phyloP scores from a whole-genome alignment of 2,888 invertebrate genomes.

The Thymelicus sylvestris region DNA sequence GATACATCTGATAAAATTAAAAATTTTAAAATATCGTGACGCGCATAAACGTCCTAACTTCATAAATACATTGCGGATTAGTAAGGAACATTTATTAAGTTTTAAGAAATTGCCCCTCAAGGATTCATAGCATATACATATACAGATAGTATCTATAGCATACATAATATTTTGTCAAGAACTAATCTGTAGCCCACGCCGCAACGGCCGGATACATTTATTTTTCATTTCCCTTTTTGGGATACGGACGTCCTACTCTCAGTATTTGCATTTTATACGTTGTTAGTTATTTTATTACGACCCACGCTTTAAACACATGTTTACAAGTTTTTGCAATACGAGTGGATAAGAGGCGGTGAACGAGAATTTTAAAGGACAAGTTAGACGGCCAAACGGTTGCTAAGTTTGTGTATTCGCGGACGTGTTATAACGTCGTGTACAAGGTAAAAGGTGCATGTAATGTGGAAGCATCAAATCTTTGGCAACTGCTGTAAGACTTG shows the following conservation, averaged over 20 bases:
- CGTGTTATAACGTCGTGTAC: neutral
- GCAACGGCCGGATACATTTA: slow-evolving; percentile 73
- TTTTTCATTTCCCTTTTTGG: slow-evolving; percentile 79
- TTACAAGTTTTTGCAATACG: slow-evolving; percentile 9
- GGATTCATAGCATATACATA: slow-evolving; percentile 6
- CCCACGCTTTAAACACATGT: slow-evolving; percentile 57
- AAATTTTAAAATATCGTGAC: neutral
- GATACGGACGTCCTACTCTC: slow-evolving; percentile 76
- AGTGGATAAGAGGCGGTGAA: neutral
- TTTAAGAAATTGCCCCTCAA: slow-evolving; percentile 17
- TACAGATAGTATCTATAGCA: neutral
- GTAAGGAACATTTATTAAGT: slow-evolving; percentile 16
- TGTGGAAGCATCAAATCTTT: slow-evolving; percentile 56
- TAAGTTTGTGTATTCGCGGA: neutral
- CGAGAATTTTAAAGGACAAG: slow-evolving; percentile 2
- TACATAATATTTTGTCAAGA: slow-evolving; percentile 25
- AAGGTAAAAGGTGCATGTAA: slow-evolving; percentile 17
- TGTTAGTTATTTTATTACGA: slow-evolving; percentile 47
- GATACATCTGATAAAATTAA: too few relatives aligned
- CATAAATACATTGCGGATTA: neutral
- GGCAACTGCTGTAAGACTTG: slow-evolving; percentile 46
- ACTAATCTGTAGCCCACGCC: slow-evolving; percentile 57
- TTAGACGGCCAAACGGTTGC: neutral
- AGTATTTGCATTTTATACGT: slow-evolving; percentile 70
- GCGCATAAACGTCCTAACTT: slow-evolving; percentile 1